These are phyloP conservation scores for Urocolius indicus DNA, from an alignment of 2,113 vertebrate genomes.

Conservation along the genomic window DNA sequence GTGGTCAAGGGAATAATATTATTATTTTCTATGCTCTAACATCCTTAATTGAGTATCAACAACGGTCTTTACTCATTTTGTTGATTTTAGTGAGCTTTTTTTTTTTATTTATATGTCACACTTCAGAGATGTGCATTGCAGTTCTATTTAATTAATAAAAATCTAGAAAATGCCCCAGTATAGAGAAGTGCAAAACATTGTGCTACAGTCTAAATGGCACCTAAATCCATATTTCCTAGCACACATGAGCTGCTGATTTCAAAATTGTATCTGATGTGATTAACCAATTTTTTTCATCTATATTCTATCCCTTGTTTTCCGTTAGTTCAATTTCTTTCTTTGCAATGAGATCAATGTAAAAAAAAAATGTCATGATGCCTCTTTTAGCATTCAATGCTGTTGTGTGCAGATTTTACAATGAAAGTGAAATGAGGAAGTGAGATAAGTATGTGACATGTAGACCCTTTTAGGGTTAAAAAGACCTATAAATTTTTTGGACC, in stretches of 20 bases:
- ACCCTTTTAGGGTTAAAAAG: background rate
- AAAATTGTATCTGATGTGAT: conserved; percentile 34
- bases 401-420: background rate
- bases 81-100: background rate
- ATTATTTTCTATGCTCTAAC: background rate
- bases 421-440: background rate
- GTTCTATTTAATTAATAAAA: background rate
- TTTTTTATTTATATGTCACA: background rate
- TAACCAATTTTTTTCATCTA: conserved; percentile 52
- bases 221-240: conserved; percentile 18
- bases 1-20: background rate
- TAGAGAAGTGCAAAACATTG: background rate
- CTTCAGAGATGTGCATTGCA: background rate
- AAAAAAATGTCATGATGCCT: background rate
- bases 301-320: conserved; percentile 17
- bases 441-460: background rate
- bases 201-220: background rate
- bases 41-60: background rate
- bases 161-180: background rate
- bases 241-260: background rate
- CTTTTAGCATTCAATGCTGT: conserved; percentile 12
- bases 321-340: conserved; percentile 57
- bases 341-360: conserved; percentile 47
- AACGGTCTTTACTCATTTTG: background rate
- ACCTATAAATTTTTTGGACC: accelerated